Evolutionary conservation across 1,140 invertebrate genomes (phyloP), one percentile per base, ranked within the genome.

Genomic region (Mactra quadrangularis): DNA sequence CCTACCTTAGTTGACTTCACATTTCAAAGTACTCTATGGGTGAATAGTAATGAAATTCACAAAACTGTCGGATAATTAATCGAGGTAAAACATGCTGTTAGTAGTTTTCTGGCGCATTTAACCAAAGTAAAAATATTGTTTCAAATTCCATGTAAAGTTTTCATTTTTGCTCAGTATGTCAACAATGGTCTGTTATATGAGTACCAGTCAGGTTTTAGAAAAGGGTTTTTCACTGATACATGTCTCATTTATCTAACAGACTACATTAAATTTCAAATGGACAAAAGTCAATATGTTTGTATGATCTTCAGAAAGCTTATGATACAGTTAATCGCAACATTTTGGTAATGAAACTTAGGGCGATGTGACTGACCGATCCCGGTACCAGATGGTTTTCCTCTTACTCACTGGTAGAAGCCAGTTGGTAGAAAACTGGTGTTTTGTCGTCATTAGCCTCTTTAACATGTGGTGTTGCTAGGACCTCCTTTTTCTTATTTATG

Each of bases 241-340:
- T 64, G 60, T 41, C 60, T 64, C 7, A 38, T 64, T 19, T 33
- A 64, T 41, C 19, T 64, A 22, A 35, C 17, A 19, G 60, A 64
- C 38, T 29, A 64, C 19, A 64, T 64, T n/a, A 33, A 15, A 64
- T 15, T 6, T 19, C 60, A 41, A 64, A 7, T n/a, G 3, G 31
- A 4, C 11, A 64, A 35, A 64, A 3, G 60, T 35, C 19, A 33
- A n/a, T 19, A 7, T 7, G 38, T 33, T 19, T 1, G 60, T 22
- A 64, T 35, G 60, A 64, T 35, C 9, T 60, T 4, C 57, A 60
- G 19, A 60, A 41, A 2, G 60, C 60, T 9, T 35, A 7, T 4
- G 29, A 33, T 27, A 35, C 60, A 64, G 60, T 60, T 4, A 29
- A 64, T 64, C 60, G 38, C 22, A 6, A 2, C 6, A 35, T 38